Conservation (phyloP, 2,797 vertebrate genomes). For the Oreochromis mossambicus region DNA sequence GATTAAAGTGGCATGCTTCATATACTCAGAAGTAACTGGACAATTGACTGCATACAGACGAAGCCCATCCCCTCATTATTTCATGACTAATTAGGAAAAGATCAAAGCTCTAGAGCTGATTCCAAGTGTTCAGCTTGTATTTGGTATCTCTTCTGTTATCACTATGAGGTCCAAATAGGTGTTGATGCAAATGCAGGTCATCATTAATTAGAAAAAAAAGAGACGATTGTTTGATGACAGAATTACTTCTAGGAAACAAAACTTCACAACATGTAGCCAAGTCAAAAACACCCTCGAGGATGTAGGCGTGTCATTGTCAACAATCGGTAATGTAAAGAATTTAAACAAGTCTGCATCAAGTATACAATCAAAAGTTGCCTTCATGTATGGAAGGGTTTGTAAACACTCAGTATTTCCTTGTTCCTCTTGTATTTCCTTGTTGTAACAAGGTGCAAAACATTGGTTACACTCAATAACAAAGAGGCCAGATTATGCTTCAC, state of each 20-base stretch:
- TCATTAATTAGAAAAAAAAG: neutral
- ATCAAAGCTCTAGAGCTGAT: neutral
- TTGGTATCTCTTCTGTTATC: neutral
- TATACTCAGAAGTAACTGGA: neutral
- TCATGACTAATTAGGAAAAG: neutral
- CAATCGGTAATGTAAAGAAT: neutral
- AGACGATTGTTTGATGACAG: neutral
- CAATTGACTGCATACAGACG: neutral
- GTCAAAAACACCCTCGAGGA: neutral
- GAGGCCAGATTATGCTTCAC: fast-evolving
- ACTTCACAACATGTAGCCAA: neutral
- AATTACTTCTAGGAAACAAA: neutral
- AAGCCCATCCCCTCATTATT: neutral
- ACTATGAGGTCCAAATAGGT: neutral
- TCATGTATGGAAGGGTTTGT: neutral
- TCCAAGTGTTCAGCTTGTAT: neutral
- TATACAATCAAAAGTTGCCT: neutral
- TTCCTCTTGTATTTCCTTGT: neutral
- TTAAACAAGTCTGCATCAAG: neutral
- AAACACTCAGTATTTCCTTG: neutral
- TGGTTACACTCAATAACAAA: neutral
- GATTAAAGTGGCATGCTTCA: neutral
- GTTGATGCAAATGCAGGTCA: neutral
- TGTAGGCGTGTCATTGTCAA: neutral
- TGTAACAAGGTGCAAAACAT: neutral